Conservation (phyloP, 2,113 vertebrate genomes). For the Phalacrocorax carbo region DNA sequence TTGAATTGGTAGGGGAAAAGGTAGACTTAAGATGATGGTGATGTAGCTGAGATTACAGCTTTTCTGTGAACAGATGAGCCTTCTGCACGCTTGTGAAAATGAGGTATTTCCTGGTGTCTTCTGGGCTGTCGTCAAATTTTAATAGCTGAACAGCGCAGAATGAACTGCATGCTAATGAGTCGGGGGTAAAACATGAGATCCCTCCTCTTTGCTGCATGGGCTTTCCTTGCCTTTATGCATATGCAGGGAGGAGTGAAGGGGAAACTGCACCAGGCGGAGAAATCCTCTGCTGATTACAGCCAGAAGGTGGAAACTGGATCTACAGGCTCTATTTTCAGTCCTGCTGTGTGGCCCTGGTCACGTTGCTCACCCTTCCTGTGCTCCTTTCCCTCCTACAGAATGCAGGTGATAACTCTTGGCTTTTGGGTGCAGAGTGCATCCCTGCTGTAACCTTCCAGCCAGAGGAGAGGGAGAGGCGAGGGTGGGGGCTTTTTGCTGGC, state of each 20-base stretch:
- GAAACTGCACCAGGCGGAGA: no score
- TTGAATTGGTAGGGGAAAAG: background rate
- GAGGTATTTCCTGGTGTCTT: background rate
- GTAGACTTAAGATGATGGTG: background rate
- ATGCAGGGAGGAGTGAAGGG: background rate
- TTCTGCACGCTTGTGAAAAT: background rate
- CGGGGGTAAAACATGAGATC: fast-evolving
- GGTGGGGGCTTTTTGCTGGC: background rate
- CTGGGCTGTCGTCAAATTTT: background rate
- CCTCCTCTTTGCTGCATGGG: background rate
- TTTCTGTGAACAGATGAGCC: background rate
- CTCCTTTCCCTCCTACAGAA: background rate
- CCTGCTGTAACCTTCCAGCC: no score
- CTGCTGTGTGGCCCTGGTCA: background rate
- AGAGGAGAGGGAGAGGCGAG: fast-evolving
- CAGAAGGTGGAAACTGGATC: background rate
- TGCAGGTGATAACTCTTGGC: fast-evolving
- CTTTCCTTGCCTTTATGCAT: background rate
- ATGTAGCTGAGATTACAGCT: background rate
- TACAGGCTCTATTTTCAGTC: background rate
- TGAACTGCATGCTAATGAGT: background rate
- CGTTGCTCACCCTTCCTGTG: background rate
- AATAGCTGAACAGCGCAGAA: background rate
- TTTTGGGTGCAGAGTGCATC: background rate
- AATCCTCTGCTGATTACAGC: background rate